Evolutionary conservation across 1,140 invertebrate genomes (phyloP).

Genomic region (Heliothis virescens): DNA sequence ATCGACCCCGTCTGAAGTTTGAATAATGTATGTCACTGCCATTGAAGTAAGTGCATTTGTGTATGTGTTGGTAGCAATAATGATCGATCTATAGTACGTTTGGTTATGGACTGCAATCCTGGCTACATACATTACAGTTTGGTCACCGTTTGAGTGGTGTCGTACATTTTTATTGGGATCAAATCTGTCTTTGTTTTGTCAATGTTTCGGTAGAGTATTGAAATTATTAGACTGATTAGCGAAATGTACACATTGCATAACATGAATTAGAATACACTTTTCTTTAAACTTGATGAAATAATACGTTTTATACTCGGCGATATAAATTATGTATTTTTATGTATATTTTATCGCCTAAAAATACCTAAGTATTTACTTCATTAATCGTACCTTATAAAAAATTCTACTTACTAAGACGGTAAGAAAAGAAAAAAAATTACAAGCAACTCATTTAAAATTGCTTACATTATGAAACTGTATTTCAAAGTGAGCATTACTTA

Average conservation of each 20-base stretch:
- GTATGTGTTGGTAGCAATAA: slow-evolving; percentile 29
- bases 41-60: slow-evolving; percentile 52
- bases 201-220: background rate
- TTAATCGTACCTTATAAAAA: background rate
- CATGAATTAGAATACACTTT: too few species aligned
- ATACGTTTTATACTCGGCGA: too few species aligned
- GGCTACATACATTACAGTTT: slow-evolving; percentile 20
- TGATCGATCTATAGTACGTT: slow-evolving; percentile 41
- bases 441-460: slow-evolving; percentile 47
- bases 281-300: too few species aligned
- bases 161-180: slow-evolving; percentile 3
- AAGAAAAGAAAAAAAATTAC: slow-evolving; percentile 11
- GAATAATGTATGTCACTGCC: slow-evolving; percentile 70
- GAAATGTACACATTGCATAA: too few species aligned
- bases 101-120: slow-evolving; percentile 29
- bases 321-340: too few species aligned
- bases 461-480: slow-evolving; percentile 55
- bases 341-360: too few species aligned
- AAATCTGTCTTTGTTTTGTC: slow-evolving; percentile 8
- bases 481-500: slow-evolving; percentile 66
- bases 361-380: too few species aligned
- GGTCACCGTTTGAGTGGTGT: background rate
- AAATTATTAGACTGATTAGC: too few species aligned
- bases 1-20: slow-evolving; percentile 64
- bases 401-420: background rate